Evolutionary conservation across 2,797 vertebrate species (phyloP), one percentile per base, ranked within the genome.

Genomic region (Sparus aurata): DNA sequence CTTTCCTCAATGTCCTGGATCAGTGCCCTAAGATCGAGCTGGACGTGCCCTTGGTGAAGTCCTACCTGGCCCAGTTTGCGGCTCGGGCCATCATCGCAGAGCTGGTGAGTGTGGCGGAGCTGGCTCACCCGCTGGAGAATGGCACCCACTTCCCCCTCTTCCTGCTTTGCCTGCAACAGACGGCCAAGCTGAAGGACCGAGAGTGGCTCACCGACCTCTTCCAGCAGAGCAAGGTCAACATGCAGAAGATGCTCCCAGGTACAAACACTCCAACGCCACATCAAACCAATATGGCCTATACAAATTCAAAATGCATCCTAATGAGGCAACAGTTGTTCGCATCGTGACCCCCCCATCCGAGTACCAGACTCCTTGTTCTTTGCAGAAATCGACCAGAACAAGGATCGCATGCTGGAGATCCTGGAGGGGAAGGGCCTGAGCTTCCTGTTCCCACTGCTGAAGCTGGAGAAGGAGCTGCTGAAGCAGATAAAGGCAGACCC

Each of bases 241-340:
- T 99, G 98, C 98, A 98, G 95, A 99, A 99, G 94, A 99, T 99
- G 98, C 95, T 99, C 69, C 98, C 98, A 93, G 98, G 97, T 98
- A 93, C 34, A 20, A 12, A 10, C 17, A 7, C 15, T 18, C 27
- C 34, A 53, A 6, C 13, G 3, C 27, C 22, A 12, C 34, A 60
- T 7, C 63, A 10, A 53, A 10, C 49, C 20, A 6, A 18, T 3
- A 46, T 27, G 43, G 27, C 12, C 12, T n/a, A 7, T 10, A 12
- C 8, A n/a, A 8, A 17, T 16, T 57, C 11, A 12, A 9, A 16
- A 68, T 11, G 2, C 11, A 43, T 12, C 18, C 9, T 27, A 7
- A 25, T 20, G 57, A 38, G 7, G 30, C 9, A 38, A 10, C n/a
- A 17, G 12, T 15, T 23, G 18, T 49, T 20, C 41, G 3, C 4